These are phyloP conservation scores for Montipora efflorescens DNA, from an alignment of 64 coral and sea anemone species.

Conservation along the genomic window DNA sequence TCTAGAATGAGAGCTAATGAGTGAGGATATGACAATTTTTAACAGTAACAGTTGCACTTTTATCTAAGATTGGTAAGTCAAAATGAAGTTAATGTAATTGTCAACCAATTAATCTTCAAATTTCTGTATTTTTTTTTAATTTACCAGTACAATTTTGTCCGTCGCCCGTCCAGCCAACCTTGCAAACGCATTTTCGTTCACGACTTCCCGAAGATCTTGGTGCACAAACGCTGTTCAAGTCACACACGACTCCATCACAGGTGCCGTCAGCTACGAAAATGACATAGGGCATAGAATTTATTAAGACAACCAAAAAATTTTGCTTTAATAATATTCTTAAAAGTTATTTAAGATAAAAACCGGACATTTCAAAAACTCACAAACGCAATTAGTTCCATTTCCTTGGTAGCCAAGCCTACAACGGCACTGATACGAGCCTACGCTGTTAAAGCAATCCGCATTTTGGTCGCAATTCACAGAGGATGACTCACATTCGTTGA, in stretches of 20 bases:
- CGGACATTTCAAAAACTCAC: conserved; percentile 41
- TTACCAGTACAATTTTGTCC: conserved; percentile 43
- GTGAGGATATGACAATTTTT: too few species aligned
- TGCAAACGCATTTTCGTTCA: conserved; percentile 36
- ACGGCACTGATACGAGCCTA: conserved; percentile 73
- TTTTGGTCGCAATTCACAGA: conserved; percentile 61
- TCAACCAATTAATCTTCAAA: too few species aligned
- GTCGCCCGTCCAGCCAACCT: conserved; percentile 47
- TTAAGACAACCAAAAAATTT: too few species aligned
- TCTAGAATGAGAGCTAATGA: conserved; percentile 25
- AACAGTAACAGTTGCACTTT: too few species aligned
- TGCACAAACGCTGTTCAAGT: conserved; percentile 46
- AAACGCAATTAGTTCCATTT: conserved; percentile 6
- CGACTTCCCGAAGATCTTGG: not conserved
- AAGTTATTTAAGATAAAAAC: too few species aligned
- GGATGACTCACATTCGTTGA: conserved; percentile 70
- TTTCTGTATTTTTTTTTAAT: too few species aligned
- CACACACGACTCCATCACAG: conserved; percentile 57
- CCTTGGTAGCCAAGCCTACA: conserved; percentile 41
- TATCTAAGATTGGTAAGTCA: too few species aligned
- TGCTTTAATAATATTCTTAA: too few species aligned
- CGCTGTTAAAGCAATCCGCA: conserved; percentile 73
- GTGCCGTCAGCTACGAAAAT: conserved; percentile 54
- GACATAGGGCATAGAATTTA: conserved; percentile 27
- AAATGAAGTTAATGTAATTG: too few species aligned